Evolutionary conservation across 2,797 vertebrate species (phyloP), one percentile per base, ranked within the genome.

Genomic region (Pagetopsis macropterus): DNA sequence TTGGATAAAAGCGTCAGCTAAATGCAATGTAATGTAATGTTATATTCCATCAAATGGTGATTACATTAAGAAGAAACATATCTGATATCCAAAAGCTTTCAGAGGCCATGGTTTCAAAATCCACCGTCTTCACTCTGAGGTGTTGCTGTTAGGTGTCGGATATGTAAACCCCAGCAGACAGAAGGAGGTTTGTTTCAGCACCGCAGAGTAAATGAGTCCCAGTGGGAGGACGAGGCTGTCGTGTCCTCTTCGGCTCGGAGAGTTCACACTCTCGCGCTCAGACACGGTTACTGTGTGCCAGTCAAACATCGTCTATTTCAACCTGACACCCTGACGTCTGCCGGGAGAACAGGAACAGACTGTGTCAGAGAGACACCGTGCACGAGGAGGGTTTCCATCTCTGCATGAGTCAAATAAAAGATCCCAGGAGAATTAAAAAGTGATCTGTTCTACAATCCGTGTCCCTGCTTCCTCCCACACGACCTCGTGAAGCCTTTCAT

Each of bases 251-350:
- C 79, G 63, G 76, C 83, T 88, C 54, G 4, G 64, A 74, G 76
- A 83, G 81, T 85, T 78, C 71, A 72, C 65, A 37, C 41, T 81
- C 82, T 75, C 78, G 55, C 65, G 65, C 70, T 84, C 83, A 77
- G 81, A 88, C 78, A 66, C 62, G 70, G 79, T 84, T 88, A 87
- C 84, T 68, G 82, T 72, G 75, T 79, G 84, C 81, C 88, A 91
- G 87, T 93, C 91, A 91, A 90, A 90, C 76, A 78, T 61, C 43
- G 63, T 92, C 89, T 85, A 86, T 51, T 51, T 94, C 90, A 91
- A 82, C 74, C 75, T 84, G 84, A 88, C 84, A 64, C 79, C 65
- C 46, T 41, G 60, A 70, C 23, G 79, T 92, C 93, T 84, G 81
- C 89, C 82, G 89, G 90, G 91, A 91, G 84, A 85, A 84, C 84